Conservation (phyloP, 2,797 vertebrate genomes). For the Gymnocypris eckloni region DNA sequence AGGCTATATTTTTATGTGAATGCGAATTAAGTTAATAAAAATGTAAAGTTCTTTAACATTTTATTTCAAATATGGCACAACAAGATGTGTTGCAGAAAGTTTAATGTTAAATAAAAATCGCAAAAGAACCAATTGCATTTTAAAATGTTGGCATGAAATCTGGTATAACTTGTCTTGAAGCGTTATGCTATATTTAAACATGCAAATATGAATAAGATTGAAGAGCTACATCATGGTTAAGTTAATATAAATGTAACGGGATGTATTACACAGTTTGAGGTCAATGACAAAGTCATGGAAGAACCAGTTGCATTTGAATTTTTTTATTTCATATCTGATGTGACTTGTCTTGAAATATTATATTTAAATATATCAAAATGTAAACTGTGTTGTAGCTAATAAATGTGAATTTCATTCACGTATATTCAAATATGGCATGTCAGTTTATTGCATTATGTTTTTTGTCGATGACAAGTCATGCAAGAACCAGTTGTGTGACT, state of each 20-base stretch:
- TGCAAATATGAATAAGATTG: neutral
- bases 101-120: neutral
- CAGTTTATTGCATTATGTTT: neutral
- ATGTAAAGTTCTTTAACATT: neutral
- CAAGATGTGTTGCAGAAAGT: neutral
- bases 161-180: neutral
- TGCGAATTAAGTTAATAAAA: neutral
- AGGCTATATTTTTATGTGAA: neutral
- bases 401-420: neutral
- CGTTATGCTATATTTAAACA: neutral
- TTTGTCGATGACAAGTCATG: neutral
- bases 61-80: neutral
- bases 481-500: neutral
- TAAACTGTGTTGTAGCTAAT: neutral
- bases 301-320: neutral
- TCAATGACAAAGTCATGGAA: neutral
- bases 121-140: neutral
- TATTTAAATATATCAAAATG: neutral
- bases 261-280: no score
- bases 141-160: neutral
- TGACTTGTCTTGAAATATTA: neutral
- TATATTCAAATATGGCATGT: neutral
- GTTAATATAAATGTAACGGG: neutral
- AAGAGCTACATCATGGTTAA: neutral
- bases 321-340: neutral